A percentile compares a stretch with the other conserved stretches of the same genome.
These are phyloP conservation scores for Ephydatia muelleri DNA, from an alignment of 37 sponge, comb jelly and placozoan species.

Conservation along the genomic window DNA sequence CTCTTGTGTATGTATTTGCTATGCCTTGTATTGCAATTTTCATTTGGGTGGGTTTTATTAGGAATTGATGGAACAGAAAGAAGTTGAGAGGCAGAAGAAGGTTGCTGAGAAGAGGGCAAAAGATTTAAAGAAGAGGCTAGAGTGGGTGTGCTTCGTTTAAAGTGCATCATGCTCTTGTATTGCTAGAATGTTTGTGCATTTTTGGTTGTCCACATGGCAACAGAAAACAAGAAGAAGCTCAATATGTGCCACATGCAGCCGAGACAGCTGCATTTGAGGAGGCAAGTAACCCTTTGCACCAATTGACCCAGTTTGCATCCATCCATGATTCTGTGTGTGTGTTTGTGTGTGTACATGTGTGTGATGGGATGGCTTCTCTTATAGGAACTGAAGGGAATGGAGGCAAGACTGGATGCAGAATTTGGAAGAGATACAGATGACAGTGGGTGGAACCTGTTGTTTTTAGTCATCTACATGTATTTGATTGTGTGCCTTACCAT, in stretches of 20 bases:
- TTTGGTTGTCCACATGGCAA: not conserved
- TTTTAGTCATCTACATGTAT: not conserved
- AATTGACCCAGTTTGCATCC: not conserved
- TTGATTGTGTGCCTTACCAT: not conserved
- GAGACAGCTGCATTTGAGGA: slow-evolving; percentile 1
- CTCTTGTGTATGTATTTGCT: not conserved
- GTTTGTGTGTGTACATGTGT: not conserved
- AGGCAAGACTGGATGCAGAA: slow-evolving; percentile 57
- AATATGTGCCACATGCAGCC: not conserved
- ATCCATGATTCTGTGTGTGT: too few species aligned
- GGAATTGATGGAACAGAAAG: slow-evolving; percentile 58
- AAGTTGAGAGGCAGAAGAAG: slow-evolving; percentile 61
- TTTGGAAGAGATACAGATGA: slow-evolving; percentile 57
- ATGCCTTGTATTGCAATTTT: not conserved
- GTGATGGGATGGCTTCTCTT: not conserved
- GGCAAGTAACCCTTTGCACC: not conserved
- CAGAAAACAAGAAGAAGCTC: not conserved
- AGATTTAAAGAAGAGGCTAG: slow-evolving; percentile 49
- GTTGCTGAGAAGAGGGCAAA: slow-evolving; percentile 53
- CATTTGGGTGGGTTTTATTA: not conserved
- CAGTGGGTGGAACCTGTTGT: not conserved
- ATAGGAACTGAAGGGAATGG: slow-evolving; percentile 60
- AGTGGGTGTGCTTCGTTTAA: slow-evolving; percentile 39
- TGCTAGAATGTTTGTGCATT: not conserved
- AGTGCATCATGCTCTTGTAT: not conserved